Evolutionary conservation across 1,140 invertebrate genomes (phyloP).

Genomic region (Cherax destructor): DNA sequence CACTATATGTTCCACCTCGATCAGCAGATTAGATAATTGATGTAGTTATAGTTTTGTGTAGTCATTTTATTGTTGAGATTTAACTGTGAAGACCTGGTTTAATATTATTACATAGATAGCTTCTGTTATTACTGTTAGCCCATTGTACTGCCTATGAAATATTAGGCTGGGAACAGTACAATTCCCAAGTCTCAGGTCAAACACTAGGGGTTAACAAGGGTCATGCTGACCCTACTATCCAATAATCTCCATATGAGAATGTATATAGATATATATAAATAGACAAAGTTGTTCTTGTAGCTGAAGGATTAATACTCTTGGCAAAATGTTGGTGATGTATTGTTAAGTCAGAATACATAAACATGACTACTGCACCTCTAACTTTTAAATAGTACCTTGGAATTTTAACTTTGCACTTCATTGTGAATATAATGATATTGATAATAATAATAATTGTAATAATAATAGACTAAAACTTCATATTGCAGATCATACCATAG

Average conservation of each 20-base stretch:
- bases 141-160: neutral
- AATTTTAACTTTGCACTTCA: neutral
- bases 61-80: neutral
- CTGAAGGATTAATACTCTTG: neutral
- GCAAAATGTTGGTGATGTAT: neutral
- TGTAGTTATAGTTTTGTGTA: neutral
- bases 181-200: conserved; percentile 20
- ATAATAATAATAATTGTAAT: neutral
- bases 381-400: neutral
- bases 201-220: neutral
- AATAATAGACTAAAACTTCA: neutral
- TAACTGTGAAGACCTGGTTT: neutral
- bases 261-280: neutral
- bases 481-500: neutral
- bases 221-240: neutral
- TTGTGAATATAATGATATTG: too few species aligned
- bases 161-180: conserved; percentile 17
- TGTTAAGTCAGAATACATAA: neutral
- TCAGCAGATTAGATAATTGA: neutral
- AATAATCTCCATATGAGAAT: too few species aligned
- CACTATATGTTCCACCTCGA: neutral
- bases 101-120: neutral
- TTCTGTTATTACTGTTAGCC: neutral
- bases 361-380: neutral
- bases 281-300: neutral